phyloP scores from a whole-genome alignment of 1,140 invertebrate species.

The Zophobas morio region DNA sequence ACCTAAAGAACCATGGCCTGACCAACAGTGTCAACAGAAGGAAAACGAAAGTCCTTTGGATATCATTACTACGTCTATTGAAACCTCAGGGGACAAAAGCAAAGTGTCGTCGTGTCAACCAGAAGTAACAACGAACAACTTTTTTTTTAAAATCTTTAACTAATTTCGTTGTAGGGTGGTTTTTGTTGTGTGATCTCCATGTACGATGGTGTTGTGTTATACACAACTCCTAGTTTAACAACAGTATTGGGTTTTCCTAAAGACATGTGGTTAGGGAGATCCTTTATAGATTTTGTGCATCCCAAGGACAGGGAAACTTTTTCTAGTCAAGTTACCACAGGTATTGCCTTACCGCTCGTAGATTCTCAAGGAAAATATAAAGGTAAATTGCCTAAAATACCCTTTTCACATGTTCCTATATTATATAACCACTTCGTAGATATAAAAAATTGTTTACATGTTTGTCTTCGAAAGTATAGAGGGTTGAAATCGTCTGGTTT shows the following conservation, averaged over 20 bases:
- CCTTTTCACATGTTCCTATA: neutral
- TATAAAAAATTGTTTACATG: constrained; percentile 67
- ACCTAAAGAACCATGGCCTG: constrained; percentile 59
- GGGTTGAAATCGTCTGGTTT: constrained; percentile 73
- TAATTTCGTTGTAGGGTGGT: constrained; percentile 72
- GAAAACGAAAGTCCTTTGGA: constrained; percentile 60
- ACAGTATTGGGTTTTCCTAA: constrained; percentile 83
- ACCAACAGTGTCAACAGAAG: constrained; percentile 15
- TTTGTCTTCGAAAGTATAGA: constrained; percentile 71
- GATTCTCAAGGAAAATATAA: constrained; percentile 66
- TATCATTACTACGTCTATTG: constrained; percentile 54
- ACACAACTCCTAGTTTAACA: constrained; percentile 80
- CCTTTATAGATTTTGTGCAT: constrained; percentile 90
- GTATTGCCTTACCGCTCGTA: constrained; percentile 69
- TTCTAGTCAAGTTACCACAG: constrained; percentile 72
- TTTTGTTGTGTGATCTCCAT: constrained; percentile 87
- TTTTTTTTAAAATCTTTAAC: neutral
- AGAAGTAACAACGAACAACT: constrained; percentile 35
- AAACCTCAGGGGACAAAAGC: constrained; percentile 58
- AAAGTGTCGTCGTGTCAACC: constrained; percentile 44
- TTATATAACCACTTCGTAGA: constrained; percentile 54
- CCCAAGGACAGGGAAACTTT: constrained; percentile 78
- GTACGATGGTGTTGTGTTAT: constrained; percentile 85
- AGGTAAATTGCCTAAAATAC: constrained; percentile 53
- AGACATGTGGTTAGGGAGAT: constrained; percentile 88